phyloP scores from a whole-genome alignment of 2,888 invertebrate genomes.

The Folsomia candida region DNA sequence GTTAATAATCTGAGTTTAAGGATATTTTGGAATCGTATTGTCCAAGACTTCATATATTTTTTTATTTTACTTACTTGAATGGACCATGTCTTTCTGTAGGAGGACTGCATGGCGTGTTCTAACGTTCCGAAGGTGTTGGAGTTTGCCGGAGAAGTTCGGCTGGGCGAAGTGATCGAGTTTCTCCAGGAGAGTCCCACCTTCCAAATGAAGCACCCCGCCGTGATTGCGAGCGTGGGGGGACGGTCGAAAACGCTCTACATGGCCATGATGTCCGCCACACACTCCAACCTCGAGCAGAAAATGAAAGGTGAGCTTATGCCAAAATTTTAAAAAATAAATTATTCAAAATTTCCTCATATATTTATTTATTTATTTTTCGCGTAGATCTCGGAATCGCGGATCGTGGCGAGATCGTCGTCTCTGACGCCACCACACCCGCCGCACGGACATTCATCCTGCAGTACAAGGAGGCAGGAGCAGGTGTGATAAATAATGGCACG shows the following conservation, averaged over 20 bases:
- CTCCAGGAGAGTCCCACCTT: constrained; percentile 73
- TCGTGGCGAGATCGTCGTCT: constrained; percentile 83
- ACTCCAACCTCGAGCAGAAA: constrained; percentile 86
- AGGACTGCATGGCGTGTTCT: constrained; percentile 80
- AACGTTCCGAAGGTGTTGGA: constrained; percentile 55
- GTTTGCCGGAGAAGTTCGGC: constrained; percentile 58
- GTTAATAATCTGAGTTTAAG: too few species aligned
- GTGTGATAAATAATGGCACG: neutral
- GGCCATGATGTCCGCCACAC: constrained; percentile 86
- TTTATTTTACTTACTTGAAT: neutral
- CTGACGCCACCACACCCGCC: constrained; percentile 81
- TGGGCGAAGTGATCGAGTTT: constrained; percentile 78
- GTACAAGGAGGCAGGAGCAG: neutral
- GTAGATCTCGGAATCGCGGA: constrained; percentile 78
- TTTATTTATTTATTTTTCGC: neutral
- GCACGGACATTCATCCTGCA: neutral
- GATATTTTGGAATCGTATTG: too few species aligned
- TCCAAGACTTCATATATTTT: neutral
- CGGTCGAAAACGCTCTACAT: constrained; percentile 91
- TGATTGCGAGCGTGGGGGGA: constrained; percentile 77
- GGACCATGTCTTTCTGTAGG: too few species aligned
- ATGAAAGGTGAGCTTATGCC: constrained; percentile 59
- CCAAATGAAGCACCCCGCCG: constrained; percentile 85
- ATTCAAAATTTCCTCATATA: neutral
- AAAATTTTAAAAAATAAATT: constrained; percentile 6